Conservation (phyloP, 2,888 invertebrate species). For the Copidosoma aretas region DNA sequence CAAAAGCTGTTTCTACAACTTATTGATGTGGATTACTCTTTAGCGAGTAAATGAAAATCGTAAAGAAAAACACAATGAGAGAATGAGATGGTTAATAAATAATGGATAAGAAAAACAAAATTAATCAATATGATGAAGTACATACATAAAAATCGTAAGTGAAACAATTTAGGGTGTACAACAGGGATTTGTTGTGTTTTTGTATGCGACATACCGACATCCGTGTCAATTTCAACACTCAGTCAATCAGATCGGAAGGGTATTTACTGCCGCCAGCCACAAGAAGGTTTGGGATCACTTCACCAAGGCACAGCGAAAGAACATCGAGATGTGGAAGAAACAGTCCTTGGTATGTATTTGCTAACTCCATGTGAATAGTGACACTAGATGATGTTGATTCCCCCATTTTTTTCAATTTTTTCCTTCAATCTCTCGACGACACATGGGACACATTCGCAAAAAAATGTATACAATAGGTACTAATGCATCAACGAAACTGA, state of each 20-base stretch:
- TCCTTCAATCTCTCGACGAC: background rate
- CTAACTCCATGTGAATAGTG: constrained; percentile 34
- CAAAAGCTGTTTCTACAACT: constrained; percentile 7
- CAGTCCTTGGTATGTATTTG: constrained; percentile 84
- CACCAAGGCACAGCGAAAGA: constrained; percentile 98
- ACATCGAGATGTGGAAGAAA: constrained; percentile 97
- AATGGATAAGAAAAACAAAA: constrained; percentile 32
- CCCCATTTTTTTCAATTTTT: constrained; percentile 20
- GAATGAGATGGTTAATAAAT: background rate
- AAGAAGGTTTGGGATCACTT: constrained; percentile 99
- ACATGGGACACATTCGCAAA: constrained; percentile 8
- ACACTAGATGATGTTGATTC: constrained; percentile 33
- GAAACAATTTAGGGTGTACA: constrained; percentile 56
- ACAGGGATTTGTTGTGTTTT: constrained; percentile 63
- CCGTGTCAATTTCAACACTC: constrained; percentile 64
- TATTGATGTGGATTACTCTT: constrained; percentile 13
- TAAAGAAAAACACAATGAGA: constrained; percentile 14
- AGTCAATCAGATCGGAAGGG: constrained; percentile 99
- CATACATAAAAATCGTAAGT: constrained; percentile 39
- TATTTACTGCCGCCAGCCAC: constrained; percentile 93
- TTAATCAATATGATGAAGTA: constrained; percentile 43
- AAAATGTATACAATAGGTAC: background rate
- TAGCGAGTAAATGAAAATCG: constrained; percentile 17
- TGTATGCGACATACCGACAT: constrained; percentile 62
- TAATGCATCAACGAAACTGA: background rate